Evolutionary conservation across 2,797 vertebrate species (phyloP).

Genomic region (Poeciliopsis infans): DNA sequence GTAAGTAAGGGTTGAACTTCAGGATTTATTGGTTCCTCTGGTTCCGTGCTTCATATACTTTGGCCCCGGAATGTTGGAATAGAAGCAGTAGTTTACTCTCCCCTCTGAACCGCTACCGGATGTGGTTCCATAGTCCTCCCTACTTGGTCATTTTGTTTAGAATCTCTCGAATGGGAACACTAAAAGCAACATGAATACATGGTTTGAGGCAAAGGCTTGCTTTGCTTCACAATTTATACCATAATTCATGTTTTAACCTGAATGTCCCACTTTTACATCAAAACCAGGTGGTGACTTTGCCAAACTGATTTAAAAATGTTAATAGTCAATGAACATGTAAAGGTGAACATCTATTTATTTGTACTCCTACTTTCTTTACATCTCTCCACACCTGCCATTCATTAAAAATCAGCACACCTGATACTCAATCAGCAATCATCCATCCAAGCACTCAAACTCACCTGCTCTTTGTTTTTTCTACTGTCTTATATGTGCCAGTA

Average conservation of each 20-base stretch:
- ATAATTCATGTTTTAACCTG: not conserved
- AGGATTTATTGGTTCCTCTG: conserved; percentile 79
- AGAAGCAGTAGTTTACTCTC: conserved; percentile 82
- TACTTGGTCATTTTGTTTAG: conserved; percentile 29
- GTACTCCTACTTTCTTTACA: not conserved
- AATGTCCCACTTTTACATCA: not conserved
- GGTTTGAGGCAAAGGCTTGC: not conserved
- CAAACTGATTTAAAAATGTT: not conserved
- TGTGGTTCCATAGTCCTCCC: conserved; percentile 71
- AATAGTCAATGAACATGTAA: not conserved
- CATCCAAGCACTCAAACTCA: not conserved
- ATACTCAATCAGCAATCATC: not conserved
- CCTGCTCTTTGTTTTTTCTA: not conserved
- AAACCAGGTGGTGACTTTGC: not conserved
- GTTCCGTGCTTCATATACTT: conserved; percentile 79
- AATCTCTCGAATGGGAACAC: conserved; percentile 14
- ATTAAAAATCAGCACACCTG: not conserved
- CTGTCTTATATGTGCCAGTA: not conserved
- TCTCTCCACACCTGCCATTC: not conserved
- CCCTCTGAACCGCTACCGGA: conserved; percentile 72
- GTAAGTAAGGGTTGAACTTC: conserved; percentile 53
- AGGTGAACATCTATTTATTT: not conserved
- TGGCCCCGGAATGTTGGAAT: conserved; percentile 75
- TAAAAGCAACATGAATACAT: conserved; percentile 5
- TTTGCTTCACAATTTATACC: not conserved